Evolutionary conservation across 2,113 vertebrate genomes (phyloP).

Genomic region (Oreotragus oreotragus): DNA sequence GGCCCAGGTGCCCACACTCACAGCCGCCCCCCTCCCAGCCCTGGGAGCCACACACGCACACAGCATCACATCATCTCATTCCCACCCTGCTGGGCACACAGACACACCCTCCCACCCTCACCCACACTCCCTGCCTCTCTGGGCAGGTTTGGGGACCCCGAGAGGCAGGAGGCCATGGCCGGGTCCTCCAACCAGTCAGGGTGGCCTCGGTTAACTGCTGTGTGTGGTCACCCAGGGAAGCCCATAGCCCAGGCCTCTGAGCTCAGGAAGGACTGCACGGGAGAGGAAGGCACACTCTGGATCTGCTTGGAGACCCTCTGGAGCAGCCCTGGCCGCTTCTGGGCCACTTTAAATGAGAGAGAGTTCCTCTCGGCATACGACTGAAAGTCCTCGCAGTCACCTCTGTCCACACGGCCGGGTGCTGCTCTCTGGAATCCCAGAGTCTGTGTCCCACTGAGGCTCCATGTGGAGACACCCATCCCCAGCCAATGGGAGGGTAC

Average conservation of each 20-base stretch:
- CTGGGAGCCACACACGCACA: not conserved
- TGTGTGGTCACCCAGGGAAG: not conserved
- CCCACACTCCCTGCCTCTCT: not conserved
- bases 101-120: not conserved
- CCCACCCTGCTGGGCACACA: no score
- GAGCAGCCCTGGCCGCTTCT: not conserved
- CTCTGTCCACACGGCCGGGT: not conserved
- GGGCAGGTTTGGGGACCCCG: not conserved
- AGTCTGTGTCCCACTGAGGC: not conserved
- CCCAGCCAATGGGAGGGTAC: not conserved
- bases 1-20: not conserved
- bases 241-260: not conserved
- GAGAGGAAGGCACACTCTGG: not conserved
- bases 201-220: not conserved
- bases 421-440: not conserved
- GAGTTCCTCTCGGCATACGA: not conserved
- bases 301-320: not conserved
- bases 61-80: not conserved
- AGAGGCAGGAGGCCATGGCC: not conserved
- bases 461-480: not conserved
- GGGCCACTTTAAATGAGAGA: not conserved
- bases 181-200: not conserved
- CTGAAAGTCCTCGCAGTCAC: not conserved
- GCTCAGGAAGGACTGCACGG: not conserved
- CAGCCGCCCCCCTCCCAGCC: accelerated